Percentiles rank a stretch among this genome's conserved stretches.
phyloP scores from a whole-genome alignment of 2,113 vertebrate genomes.

The Oenanthe oenanthe region DNA sequence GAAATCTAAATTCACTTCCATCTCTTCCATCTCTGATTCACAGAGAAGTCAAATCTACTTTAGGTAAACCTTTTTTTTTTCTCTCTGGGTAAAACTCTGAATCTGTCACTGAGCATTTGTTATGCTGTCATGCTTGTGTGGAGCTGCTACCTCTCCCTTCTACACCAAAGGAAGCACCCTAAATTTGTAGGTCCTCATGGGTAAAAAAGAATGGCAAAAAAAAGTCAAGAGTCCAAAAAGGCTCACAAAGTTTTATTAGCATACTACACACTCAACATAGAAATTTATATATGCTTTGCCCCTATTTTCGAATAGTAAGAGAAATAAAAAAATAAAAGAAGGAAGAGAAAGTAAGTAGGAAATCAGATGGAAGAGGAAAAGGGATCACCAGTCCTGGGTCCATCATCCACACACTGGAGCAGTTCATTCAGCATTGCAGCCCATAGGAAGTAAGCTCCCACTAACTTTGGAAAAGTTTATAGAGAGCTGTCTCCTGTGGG shows the following conservation, averaged over 20 bases:
- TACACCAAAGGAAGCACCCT: accelerated
- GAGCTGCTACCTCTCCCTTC: not conserved
- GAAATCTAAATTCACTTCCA: not conserved
- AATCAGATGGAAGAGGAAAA: not conserved
- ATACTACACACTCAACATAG: not conserved
- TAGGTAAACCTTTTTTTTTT: not conserved
- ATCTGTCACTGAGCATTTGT: not conserved
- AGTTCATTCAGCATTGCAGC: not conserved
- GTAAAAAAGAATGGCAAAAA: not conserved
- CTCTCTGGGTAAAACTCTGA: not conserved
- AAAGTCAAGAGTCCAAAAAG: not conserved
- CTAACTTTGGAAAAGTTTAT: not conserved
- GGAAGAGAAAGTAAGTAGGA: not conserved
- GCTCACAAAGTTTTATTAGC: not conserved
- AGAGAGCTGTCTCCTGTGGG: not conserved
- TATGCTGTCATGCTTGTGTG: not conserved
- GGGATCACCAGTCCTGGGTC: not conserved
- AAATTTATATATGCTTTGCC: not conserved
- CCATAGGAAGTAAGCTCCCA: too few species aligned
- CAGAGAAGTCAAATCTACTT: not conserved
- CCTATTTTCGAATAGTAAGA: not conserved
- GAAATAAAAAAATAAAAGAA: not conserved
- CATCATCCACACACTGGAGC: not conserved
- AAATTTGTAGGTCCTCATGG: not conserved
- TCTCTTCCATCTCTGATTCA: not conserved